Percentiles rank a stretch among this genome's conserved stretches.
phyloP scores from a whole-genome alignment of 2,797 vertebrate species.

The Pantherophis alleghaniensis region DNA sequence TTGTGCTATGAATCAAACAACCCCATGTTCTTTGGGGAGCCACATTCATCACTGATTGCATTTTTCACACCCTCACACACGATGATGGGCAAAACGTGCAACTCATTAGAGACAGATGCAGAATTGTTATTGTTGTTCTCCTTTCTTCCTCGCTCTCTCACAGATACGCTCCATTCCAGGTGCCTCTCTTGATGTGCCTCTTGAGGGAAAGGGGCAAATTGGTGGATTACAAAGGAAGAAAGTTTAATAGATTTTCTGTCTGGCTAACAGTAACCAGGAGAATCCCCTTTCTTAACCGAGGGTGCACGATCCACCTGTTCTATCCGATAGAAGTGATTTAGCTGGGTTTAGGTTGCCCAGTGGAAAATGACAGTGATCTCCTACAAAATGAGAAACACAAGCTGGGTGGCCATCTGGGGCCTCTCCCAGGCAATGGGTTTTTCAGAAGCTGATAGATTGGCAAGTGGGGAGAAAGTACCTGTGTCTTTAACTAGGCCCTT shows the following conservation, averaged over 20 bases:
- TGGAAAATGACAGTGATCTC: slow-evolving; percentile 17
- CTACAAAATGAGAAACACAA: slow-evolving; percentile 4
- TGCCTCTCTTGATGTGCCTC: neutral
- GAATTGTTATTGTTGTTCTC: neutral
- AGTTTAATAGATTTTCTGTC: neutral
- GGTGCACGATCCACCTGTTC: neutral
- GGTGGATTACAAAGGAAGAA: neutral
- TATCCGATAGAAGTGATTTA: neutral
- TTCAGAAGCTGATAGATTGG: neutral
- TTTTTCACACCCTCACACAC: neutral
- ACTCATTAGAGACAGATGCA: neutral
- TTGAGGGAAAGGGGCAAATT: neutral
- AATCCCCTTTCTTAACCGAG: neutral
- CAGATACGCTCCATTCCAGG: neutral
- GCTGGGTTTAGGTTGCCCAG: neutral
- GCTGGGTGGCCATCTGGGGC: neutral
- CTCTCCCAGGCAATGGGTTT: slow-evolving; percentile 8
- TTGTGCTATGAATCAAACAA: neutral
- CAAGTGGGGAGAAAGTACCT: neutral
- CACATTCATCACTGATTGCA: neutral
- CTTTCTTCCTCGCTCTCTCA: neutral
- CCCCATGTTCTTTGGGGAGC: neutral
- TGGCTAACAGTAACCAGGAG: slow-evolving; percentile 3
- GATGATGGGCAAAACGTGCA: neutral
- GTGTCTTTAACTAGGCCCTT: slow-evolving; percentile 3